Conservation (phyloP, 2,888 invertebrate genomes). For the Scaptomyza reducta region DNA sequence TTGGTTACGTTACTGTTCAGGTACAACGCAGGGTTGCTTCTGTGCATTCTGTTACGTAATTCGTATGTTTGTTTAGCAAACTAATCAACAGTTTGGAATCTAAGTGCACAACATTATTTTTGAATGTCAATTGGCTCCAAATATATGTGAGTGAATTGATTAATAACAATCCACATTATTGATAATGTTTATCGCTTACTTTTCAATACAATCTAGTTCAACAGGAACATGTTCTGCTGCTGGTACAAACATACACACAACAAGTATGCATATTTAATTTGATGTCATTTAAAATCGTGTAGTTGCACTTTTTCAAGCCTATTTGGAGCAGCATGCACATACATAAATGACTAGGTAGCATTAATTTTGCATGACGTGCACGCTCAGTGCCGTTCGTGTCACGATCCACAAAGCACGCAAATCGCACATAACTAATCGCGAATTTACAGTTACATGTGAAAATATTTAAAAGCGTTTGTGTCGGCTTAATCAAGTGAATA, state of each 20-base stretch:
- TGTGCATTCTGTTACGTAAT: background rate
- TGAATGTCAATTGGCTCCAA: background rate
- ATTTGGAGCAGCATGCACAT: background rate
- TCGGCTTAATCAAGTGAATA: background rate
- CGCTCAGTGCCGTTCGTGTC: constrained; percentile 6
- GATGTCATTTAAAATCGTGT: background rate
- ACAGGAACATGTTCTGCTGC: background rate
- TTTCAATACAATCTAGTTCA: no score
- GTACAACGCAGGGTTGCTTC: constrained; percentile 8
- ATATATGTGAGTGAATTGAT: background rate
- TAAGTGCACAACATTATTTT: no score
- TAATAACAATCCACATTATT: background rate
- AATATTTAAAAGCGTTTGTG: background rate
- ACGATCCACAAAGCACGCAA: background rate
- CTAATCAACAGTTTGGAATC: background rate
- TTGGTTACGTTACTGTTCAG: constrained; percentile 4
- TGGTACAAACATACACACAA: background rate
- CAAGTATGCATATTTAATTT: constrained; percentile 3
- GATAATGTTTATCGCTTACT: no score
- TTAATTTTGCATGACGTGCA: background rate
- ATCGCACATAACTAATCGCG: background rate
- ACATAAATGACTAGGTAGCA: background rate
- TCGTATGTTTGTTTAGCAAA: background rate
- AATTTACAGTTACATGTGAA: background rate
- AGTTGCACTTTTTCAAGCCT: background rate